A percentile compares a stretch with the other conserved stretches of the same genome.
These are phyloP conservation scores for Neocloeon triangulifer DNA, from an alignment of 1,140 invertebrate species.

Conservation along the genomic window DNA sequence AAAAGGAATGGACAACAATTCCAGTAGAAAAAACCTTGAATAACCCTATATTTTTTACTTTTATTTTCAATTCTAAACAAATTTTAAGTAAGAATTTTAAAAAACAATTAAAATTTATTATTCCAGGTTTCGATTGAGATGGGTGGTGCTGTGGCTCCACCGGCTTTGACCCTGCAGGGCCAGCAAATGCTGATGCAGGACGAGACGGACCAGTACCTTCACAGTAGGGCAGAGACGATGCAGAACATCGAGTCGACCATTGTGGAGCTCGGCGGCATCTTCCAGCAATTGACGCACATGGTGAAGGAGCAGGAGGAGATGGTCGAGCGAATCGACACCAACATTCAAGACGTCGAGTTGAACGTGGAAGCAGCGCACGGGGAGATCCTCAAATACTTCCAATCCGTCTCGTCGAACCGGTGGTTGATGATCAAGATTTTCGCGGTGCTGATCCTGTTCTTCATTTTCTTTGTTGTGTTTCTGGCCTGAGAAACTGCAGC, in stretches of 20 bases:
- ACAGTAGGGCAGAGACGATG: slow-evolving; percentile 90
- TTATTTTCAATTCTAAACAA: too few relatives aligned
- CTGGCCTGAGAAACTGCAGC: slow-evolving; percentile 57
- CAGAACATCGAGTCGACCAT: slow-evolving; percentile 98
- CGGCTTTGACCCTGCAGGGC: slow-evolving; percentile 15
- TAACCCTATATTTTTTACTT: too few relatives aligned
- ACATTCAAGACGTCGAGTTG: slow-evolving; percentile 84
- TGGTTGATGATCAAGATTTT: slow-evolving; percentile 99
- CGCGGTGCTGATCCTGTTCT: slow-evolving; percentile 94
- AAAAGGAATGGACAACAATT: too few relatives aligned
- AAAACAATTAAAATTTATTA: too few relatives aligned
- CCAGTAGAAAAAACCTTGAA: too few relatives aligned
- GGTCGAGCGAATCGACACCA: slow-evolving; percentile 91
- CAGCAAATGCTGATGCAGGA: slow-evolving; percentile 55
- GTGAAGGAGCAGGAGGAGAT: slow-evolving; percentile 99
- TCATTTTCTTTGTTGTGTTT: slow-evolving; percentile 97
- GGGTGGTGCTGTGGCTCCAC: background rate
- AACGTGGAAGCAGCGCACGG: slow-evolving; percentile 95
- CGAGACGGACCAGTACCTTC: slow-evolving; percentile 70
- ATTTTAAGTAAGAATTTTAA: too few relatives aligned
- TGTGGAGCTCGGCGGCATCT: slow-evolving; percentile 95
- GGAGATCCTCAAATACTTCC: slow-evolving; percentile 96
- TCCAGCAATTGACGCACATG: slow-evolving; percentile 94
- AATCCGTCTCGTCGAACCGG: slow-evolving; percentile 88
- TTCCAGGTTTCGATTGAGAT: background rate